Evolutionary conservation across 2,888 invertebrate species (phyloP), one percentile per base, ranked within the genome.

Genomic region (Synanthedon andrenaeformis): DNA sequence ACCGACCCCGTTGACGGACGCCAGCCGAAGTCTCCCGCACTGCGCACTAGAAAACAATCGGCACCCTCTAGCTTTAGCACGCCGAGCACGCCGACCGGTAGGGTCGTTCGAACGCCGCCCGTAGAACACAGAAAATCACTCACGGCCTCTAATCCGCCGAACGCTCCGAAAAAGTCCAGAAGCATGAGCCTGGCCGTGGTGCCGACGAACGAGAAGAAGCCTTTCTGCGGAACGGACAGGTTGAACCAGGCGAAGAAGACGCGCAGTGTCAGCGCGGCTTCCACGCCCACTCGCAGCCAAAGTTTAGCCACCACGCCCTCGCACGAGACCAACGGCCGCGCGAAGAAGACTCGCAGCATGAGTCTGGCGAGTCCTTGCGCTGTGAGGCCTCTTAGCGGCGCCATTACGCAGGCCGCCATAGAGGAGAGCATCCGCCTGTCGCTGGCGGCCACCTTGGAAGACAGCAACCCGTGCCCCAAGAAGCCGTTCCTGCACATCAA

Each of bases 401-500:
- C 76, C 28, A 63, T 87, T 58, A 86, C 88, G 59, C 85, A 87
- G 60, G 86, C 88, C 55, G 82, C 84, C 59, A 87, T 87, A 52
- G 88, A 88, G 62, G 86, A 85, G 65, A 85, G 83, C 64, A 83
- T 88, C 62, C 59, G 84, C 1, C 76, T 79, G 56, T 83, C 86
- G 5, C 69, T 87, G 8, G 83, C 82, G 28, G 87, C 85, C 49
- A 71, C 60, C 59, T 77, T 85, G n/a, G 82, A 81, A 61, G 70
- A 77, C 57, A 72, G 65, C 55, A 69, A 70, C 50, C 62, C 81
- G 14, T 17, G 23, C 17, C 35, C 51, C 57, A 88, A 89, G 66
- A 86, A 88, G 63, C 86, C 89, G 61, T 92, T 91, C 77, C 83
- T 92, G 64, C 92, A 92, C 83, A 92, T 92, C 70, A 90, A 92